phyloP scores from a whole-genome alignment of 2,888 invertebrate species.

The Colletes collaris region DNA sequence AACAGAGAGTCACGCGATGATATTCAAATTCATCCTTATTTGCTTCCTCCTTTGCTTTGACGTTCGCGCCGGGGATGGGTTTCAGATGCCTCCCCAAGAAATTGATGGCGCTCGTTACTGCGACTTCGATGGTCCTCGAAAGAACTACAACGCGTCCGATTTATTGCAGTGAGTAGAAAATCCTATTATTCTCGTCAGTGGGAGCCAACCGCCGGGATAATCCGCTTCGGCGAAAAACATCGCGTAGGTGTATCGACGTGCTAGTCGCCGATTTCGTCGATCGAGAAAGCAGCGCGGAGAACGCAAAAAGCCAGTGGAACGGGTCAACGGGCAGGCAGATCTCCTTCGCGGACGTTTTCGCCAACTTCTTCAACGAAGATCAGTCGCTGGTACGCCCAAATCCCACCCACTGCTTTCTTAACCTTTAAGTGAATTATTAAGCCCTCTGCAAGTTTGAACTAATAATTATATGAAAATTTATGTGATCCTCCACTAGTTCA shows the following conservation, averaged over 20 bases:
- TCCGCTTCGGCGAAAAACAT: not conserved
- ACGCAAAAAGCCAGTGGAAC: slow-evolving; percentile 27
- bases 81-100: slow-evolving; percentile 10
- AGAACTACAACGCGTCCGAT: slow-evolving; percentile 72
- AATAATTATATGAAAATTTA: no score
- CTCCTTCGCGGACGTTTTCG: slow-evolving; percentile 43
- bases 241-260: slow-evolving; percentile 74
- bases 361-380: slow-evolving; percentile 37
- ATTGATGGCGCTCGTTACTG: slow-evolving; percentile 55
- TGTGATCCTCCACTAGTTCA: no score
- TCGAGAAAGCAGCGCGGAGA: slow-evolving; percentile 50
- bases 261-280: slow-evolving; percentile 60
- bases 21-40: slow-evolving; percentile 41
- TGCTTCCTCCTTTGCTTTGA: slow-evolving; percentile 27
- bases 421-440: no score
- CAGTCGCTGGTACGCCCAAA: slow-evolving; percentile 43
- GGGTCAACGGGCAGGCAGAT: slow-evolving; percentile 34
- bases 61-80: slow-evolving; percentile 22
- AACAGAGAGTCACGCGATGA: slow-evolving; percentile 25
- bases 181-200: not conserved
- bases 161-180: slow-evolving; percentile 73
- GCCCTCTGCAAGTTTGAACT: no score
- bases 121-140: slow-evolving; percentile 65
- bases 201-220: not conserved
- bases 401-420: not conserved